phyloP scores from a whole-genome alignment of 2,797 vertebrate species.

The Syncerus caffer region DNA sequence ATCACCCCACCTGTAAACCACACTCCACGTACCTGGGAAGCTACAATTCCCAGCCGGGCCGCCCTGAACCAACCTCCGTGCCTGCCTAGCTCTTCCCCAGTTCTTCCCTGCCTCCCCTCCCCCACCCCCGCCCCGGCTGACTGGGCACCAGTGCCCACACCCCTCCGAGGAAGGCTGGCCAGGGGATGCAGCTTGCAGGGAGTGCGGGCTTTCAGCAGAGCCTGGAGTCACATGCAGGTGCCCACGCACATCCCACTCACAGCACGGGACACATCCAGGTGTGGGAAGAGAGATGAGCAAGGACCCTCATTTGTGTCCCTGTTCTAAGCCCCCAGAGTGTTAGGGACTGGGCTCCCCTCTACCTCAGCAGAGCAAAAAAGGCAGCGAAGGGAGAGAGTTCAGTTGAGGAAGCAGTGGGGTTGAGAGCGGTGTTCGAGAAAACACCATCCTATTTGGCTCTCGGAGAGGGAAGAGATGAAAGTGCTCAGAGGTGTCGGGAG shows the following conservation, averaged over 20 bases:
- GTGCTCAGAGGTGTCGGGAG: background rate
- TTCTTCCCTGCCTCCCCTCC: accelerated
- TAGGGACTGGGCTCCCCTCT: background rate
- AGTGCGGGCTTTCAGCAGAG: background rate
- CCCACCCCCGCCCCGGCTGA: accelerated
- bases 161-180: background rate
- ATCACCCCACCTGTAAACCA: background rate
- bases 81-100: background rate
- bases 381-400: background rate
- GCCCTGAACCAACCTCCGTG: background rate
- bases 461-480: background rate
- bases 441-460: background rate
- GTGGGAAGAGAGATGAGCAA: background rate
- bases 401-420: background rate
- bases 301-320: background rate
- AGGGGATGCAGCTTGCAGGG: background rate
- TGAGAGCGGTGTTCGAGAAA: background rate
- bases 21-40: background rate
- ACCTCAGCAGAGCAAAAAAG: background rate
- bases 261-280: background rate
- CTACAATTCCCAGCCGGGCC: background rate
- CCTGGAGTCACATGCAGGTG: background rate
- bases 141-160: background rate
- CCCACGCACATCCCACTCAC: accelerated
- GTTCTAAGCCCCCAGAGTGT: background rate